A percentile compares a stretch with the other conserved stretches of the same genome.
phyloP scores from a whole-genome alignment of 2,888 invertebrate species.

The Acronicta leporina region DNA sequence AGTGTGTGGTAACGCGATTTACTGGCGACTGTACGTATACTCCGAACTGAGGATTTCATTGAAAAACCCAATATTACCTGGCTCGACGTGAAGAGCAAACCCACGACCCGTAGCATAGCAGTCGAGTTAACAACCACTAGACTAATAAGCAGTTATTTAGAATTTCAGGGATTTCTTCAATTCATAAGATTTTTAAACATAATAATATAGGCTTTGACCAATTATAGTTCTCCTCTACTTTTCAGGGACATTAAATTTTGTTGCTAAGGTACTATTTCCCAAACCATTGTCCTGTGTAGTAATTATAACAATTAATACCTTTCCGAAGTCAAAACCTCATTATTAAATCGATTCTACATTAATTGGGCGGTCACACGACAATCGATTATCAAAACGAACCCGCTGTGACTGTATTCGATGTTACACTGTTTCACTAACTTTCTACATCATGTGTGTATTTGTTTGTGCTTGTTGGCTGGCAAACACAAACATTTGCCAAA shows the following conservation, averaged over 20 bases:
- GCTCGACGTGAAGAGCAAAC: too few relatives aligned
- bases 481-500: not conserved
- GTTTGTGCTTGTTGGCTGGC: not conserved
- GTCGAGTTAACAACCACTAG: too few relatives aligned
- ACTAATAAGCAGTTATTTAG: too few relatives aligned
- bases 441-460: not conserved
- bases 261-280: not conserved
- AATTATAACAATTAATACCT: conserved; percentile 24
- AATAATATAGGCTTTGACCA: not conserved
- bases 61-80: too few relatives aligned
- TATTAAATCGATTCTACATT: conserved; percentile 34
- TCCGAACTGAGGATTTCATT: too few relatives aligned
- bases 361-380: conserved; percentile 41
- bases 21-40: too few relatives aligned
- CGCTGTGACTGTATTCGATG: conserved; percentile 5
- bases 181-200: too few relatives aligned
- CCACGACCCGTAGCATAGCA: too few relatives aligned
- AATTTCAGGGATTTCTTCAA: too few relatives aligned
- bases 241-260: not conserved
- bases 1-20: too few relatives aligned
- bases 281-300: not conserved
- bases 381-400: conserved; percentile 22
- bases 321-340: conserved; percentile 33
- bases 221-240: not conserved
- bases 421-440: conserved; percentile 20